Evolutionary conservation across 2,113 vertebrate genomes (phyloP).

Genomic region (Alectura lathami): DNA sequence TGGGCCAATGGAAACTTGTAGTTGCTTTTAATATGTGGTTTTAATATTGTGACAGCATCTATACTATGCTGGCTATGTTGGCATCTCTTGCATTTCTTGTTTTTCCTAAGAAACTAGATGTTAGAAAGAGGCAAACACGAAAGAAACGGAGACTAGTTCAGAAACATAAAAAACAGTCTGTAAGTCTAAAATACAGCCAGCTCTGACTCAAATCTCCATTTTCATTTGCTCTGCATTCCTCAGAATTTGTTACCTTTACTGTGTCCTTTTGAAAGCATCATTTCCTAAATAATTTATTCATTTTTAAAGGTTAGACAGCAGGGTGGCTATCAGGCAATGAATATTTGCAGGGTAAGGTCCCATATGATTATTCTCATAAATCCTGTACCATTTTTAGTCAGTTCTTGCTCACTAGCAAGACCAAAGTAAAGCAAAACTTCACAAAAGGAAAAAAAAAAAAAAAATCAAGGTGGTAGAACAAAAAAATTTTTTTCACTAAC

Average conservation of each 20-base stretch:
- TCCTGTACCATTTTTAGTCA: background rate
- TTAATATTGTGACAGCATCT: background rate
- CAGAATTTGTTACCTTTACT: background rate
- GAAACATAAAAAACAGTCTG: background rate
- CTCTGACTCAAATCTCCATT: background rate
- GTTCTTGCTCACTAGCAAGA: background rate
- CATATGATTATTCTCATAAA: background rate
- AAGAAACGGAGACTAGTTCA: background rate
- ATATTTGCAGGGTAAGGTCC: background rate
- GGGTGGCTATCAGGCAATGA: background rate
- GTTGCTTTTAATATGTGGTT: background rate
- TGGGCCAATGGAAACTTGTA: background rate
- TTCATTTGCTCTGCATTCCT: background rate
- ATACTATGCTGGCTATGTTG: background rate
- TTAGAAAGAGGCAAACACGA: background rate
- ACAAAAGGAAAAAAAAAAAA: background rate
- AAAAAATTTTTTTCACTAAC: background rate
- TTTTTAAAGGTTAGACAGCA: background rate
- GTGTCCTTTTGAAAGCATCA: background rate
- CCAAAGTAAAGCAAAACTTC: background rate
- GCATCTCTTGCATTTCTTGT: background rate
- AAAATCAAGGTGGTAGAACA: background rate
- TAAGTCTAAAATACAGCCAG: background rate
- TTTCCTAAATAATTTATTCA: background rate
- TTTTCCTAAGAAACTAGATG: background rate